A percentile compares a stretch with the other conserved stretches of the same genome.
phyloP scores from a whole-genome alignment of 37 sponge, comb jelly and placozoan species.

The Bolinopsis microptera region DNA sequence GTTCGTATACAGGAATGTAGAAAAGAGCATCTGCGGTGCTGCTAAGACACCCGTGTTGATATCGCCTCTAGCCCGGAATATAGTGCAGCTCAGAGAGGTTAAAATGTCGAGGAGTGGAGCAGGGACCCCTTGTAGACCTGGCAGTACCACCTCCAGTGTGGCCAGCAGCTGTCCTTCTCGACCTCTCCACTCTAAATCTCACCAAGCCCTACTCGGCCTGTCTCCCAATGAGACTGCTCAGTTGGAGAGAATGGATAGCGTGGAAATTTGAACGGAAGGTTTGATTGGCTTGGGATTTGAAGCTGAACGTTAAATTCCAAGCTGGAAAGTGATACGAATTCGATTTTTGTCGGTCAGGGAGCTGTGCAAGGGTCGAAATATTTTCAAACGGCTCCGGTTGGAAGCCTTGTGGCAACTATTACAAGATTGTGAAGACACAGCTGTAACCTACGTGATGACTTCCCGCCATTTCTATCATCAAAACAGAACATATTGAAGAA shows the following conservation, averaged over 20 bases:
- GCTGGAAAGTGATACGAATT: neutral
- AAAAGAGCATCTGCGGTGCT: constrained; percentile 61
- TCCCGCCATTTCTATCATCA: neutral
- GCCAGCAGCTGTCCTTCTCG: constrained; percentile 49
- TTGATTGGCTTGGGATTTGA: too few relatives aligned
- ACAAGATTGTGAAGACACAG: neutral
- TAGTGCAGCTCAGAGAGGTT: constrained; percentile 51
- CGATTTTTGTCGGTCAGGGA: neutral
- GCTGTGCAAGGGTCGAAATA: neutral
- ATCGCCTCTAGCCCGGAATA: constrained; percentile 56
- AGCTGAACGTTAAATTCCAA: too few relatives aligned
- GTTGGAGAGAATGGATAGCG: neutral
- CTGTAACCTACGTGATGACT: neutral
- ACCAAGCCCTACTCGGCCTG: constrained; percentile 31
- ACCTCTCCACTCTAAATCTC: constrained; percentile 50
- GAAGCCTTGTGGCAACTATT: neutral
- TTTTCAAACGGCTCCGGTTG: neutral
- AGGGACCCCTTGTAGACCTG: constrained; percentile 11
- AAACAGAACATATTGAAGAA: neutral
- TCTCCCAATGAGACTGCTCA: neutral
- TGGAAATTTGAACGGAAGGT: neutral
- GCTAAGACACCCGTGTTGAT: constrained; percentile 61
- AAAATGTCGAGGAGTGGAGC: constrained; percentile 48
- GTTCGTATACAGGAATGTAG: constrained; percentile 53
- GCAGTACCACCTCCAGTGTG: constrained; percentile 39